Evolutionary conservation across 1,140 invertebrate genomes (phyloP).

Genomic region (Aphelinus atriplicis): DNA sequence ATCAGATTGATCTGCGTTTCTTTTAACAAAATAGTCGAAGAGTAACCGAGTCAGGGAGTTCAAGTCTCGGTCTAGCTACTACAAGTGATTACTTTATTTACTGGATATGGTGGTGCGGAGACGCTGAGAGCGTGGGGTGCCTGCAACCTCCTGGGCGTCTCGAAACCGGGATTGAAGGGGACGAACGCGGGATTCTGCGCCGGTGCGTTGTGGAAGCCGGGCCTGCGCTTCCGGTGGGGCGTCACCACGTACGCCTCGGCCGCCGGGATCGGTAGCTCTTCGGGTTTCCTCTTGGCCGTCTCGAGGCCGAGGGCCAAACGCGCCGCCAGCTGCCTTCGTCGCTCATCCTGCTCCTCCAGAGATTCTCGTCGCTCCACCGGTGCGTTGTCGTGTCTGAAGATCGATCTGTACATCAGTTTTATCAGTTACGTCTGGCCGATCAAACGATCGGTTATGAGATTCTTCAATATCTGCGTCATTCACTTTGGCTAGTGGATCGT

Average conservation of each 20-base stretch:
- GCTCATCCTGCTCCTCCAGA: conserved; percentile 63
- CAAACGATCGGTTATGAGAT: too few relatives aligned
- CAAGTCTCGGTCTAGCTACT: too few relatives aligned
- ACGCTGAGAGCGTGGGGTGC: conserved; percentile 74
- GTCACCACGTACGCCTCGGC: conserved; percentile 79
- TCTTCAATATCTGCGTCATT: too few relatives aligned
- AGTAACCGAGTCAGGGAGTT: background rate
- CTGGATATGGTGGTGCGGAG: conserved; percentile 76
- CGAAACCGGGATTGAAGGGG: conserved; percentile 71
- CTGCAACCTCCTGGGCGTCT: conserved; percentile 64
- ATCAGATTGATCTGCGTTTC: too few relatives aligned
- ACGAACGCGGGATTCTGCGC: conserved; percentile 87
- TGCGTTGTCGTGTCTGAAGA: conserved; percentile 51
- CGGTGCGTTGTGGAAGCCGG: conserved; percentile 85
- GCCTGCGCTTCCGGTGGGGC: conserved; percentile 82
- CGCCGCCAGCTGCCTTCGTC: conserved; percentile 60
- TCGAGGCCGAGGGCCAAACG: conserved; percentile 60
- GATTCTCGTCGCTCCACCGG: conserved; percentile 62
- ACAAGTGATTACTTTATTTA: conserved; percentile 40
- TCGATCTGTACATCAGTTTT: conserved; percentile 29
- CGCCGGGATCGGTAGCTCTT: conserved; percentile 62
- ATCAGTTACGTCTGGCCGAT: too few relatives aligned
- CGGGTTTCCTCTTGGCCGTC: conserved; percentile 61
- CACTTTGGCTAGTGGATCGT: too few relatives aligned
- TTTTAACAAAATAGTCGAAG: background rate